Evolutionary conservation across 2,797 vertebrate genomes (phyloP), one percentile per base, ranked within the genome.

Genomic region (Argyrosomus regius): DNA sequence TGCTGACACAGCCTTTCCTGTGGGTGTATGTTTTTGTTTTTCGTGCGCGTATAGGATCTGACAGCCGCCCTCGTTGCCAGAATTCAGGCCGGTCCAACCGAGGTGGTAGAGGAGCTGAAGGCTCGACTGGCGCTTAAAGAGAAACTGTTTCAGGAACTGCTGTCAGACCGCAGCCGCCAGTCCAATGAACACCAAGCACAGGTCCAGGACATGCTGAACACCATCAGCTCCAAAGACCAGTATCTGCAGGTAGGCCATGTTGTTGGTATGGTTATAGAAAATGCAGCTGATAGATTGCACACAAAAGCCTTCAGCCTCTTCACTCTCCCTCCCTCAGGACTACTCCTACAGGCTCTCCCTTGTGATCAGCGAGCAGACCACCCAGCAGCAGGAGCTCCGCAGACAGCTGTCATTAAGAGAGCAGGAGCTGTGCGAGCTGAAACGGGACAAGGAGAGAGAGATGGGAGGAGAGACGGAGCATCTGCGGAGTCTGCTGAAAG

Each of bases 81-180:
- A 83, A 94, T 96, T 22, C 96, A 95, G 46, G 92, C 95, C 0
- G 93, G 95, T 14, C 96, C 97, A 78, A 90, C 83, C 0, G 95
- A 96, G 50, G 72, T 96, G 1, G 90, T 96, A 1, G 96, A 97
- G 75, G 96, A 97, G 84, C 93, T 99, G 69, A 96, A 96, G 80
- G 87, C 95, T 65, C 96, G 95, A 13, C 95, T 99, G 43, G 94
- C 95, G 39, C 91, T 94, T 20, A 99, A 98, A 84, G 98, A 99
- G 79, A 94, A 94, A 69, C 94, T 99, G 91, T 96, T 99, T 78
- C 96, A 97, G 94, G 97, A 97, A 66, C 92, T 98, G 58, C 89
- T 99, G n/a, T 94, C 92, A 0, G 96, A 98, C 76, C 92, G 95
- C 22, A 96, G 90, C 87, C 90, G 58, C 5, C 97, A 97, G 69